These are phyloP conservation scores for Lutjanus argentimaculatus DNA, from an alignment of 2,797 vertebrate species.

Conservation along the genomic window DNA sequence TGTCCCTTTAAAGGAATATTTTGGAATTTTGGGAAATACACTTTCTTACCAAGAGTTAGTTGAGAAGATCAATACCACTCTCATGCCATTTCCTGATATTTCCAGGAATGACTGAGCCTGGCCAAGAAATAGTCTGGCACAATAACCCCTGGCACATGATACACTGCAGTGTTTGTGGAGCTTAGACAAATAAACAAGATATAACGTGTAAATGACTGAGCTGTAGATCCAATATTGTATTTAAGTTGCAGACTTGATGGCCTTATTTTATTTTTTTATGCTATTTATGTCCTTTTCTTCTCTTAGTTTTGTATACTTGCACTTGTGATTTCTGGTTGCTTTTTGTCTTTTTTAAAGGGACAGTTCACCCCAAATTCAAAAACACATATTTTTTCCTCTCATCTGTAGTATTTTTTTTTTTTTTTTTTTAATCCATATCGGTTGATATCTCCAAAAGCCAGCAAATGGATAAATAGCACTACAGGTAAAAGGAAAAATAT, in stretches of 20 bases:
- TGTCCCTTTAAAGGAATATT: too few relatives aligned
- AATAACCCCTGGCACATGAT: neutral
- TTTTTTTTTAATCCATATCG: too few relatives aligned
- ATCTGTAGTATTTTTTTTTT: too few relatives aligned
- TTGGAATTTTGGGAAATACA: neutral
- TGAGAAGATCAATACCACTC: neutral
- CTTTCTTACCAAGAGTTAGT: neutral
- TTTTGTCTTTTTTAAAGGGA: neutral
- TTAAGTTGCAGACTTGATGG: too few relatives aligned
- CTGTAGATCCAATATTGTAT: neutral
- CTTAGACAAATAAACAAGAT: neutral
- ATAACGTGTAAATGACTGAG: neutral
- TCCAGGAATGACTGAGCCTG: neutral
- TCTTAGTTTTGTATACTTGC: neutral
- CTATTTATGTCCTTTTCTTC: too few relatives aligned
- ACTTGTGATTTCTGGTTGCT: neutral
- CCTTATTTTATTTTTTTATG: neutral
- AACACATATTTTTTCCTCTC: too few relatives aligned
- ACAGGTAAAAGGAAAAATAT: too few relatives aligned
- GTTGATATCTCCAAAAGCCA: too few relatives aligned
- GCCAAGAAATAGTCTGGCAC: conserved; percentile 4
- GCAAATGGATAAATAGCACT: too few relatives aligned
- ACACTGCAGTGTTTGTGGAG: neutral
- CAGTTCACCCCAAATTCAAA: too few relatives aligned
- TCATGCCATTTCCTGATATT: neutral